Conservation (phyloP, 2,888 invertebrate species). For the Palloptera scutellata region DNA sequence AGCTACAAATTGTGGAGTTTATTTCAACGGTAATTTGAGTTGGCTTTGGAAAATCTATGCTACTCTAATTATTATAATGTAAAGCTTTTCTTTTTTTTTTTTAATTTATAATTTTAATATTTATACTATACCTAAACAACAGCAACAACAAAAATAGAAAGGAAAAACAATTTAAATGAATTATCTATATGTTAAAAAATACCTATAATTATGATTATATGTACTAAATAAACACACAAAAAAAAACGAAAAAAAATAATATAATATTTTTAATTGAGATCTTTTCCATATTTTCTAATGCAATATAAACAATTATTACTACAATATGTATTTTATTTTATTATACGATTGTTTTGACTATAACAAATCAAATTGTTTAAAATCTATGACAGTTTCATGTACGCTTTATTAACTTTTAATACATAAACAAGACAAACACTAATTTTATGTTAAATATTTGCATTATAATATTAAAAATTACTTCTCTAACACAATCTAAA, state of each 20-base stretch:
- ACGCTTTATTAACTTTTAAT: conserved; percentile 54
- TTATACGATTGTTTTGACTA: background rate
- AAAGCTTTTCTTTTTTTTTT: conserved; percentile 34
- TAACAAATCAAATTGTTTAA: conserved; percentile 21
- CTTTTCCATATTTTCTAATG: conserved; percentile 1
- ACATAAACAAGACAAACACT: conserved; percentile 19
- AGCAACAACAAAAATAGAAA: conserved; percentile 30
- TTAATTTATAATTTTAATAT: conserved; percentile 50
- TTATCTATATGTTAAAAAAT: conserved; percentile 27
- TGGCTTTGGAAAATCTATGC: conserved; percentile 41
- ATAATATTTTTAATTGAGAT: conserved; percentile 6
- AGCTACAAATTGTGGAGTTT: conserved; percentile 65
- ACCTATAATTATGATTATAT: conserved; percentile 29
- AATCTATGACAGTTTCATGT: conserved; percentile 51
- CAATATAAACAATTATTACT: background rate
- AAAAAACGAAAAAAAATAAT: conserved; percentile 17
- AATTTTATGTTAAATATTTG: conserved; percentile 11
- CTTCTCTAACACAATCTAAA: background rate
- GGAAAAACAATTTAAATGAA: conserved; percentile 27
- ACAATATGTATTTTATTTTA: no score
- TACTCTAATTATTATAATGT: conserved; percentile 57
- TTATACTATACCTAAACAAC: conserved; percentile 43
- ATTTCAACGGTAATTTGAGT: conserved; percentile 66
- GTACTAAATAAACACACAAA: conserved; percentile 21
- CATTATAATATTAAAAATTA: conserved; percentile 5